A percentile compares a stretch with the other conserved stretches of the same genome.
These are phyloP conservation scores for Rotaria sp. DNA, from an alignment of 2,888 invertebrate species.

Conservation along the genomic window DNA sequence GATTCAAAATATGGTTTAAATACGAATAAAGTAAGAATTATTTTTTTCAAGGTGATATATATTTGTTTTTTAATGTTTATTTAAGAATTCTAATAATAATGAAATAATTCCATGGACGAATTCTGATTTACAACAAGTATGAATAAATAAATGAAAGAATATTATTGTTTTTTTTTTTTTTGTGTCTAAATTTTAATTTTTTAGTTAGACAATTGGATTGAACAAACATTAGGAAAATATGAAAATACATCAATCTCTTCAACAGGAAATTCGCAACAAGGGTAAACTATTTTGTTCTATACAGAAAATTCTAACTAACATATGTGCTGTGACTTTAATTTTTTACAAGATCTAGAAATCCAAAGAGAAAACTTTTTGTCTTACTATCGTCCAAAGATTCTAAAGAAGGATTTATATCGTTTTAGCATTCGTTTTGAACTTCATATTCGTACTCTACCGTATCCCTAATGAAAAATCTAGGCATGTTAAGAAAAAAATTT, in stretches of 20 bases:
- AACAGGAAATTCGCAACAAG: background rate
- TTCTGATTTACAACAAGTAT: background rate
- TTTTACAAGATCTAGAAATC: too few relatives aligned
- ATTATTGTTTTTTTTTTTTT: background rate
- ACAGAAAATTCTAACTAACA: too few relatives aligned
- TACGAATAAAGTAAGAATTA: background rate
- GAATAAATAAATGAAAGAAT: too few relatives aligned
- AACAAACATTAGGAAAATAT: background rate
- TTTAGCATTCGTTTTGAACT: too few relatives aligned
- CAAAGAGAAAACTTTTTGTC: too few relatives aligned
- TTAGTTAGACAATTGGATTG: constrained; percentile 27
- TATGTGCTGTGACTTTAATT: too few relatives aligned
- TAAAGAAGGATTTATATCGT: too few relatives aligned
- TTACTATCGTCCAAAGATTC: too few relatives aligned
- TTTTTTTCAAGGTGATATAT: background rate
- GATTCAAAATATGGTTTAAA: background rate
- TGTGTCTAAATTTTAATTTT: background rate
- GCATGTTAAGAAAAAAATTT: too few relatives aligned
- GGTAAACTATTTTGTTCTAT: background rate
- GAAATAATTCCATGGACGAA: background rate
- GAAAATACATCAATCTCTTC: background rate
- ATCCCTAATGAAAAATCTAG: too few relatives aligned
- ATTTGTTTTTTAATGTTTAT: background rate
- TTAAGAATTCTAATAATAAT: background rate
- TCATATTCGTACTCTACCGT: too few relatives aligned